Conservation (phyloP, 2,888 invertebrate genomes). For the Dasysyrphus albostriatus region DNA sequence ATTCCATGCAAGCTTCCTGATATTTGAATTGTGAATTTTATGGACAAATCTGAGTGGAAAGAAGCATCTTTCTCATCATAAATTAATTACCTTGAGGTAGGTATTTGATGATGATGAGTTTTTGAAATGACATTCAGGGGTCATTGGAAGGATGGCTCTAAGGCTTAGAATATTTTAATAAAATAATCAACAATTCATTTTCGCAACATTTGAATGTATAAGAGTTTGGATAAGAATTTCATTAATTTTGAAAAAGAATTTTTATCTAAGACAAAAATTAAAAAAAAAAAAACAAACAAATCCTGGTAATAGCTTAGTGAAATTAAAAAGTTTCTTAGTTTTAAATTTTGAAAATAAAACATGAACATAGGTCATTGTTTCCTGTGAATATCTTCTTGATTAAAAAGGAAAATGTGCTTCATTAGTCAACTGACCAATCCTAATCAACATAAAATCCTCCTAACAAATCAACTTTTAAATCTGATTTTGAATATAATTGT, state of each 20-base stretch:
- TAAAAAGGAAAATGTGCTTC: no score
- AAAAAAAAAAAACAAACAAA: no score
- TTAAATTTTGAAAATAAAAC: no score
- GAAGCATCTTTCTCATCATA: neutral
- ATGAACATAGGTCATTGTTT: no score
- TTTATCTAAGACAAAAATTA: no score
- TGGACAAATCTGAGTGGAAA: neutral
- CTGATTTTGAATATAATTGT: no score
- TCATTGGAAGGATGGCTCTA: conserved; percentile 19
- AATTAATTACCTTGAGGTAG: neutral
- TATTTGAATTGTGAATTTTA: neutral
- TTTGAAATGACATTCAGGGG: conserved; percentile 31
- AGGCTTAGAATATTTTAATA: neutral
- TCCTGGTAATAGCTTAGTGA: no score
- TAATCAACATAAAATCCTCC: no score
- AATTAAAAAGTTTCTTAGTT: no score
- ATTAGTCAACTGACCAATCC: no score
- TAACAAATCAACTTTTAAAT: no score
- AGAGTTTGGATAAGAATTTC: neutral
- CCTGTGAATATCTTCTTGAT: no score
- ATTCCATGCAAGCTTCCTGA: neutral
- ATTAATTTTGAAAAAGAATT: neutral
- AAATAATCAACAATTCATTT: neutral
- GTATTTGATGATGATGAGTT: neutral
- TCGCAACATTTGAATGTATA: neutral